A percentile compares a stretch with the other conserved stretches of the same genome.
phyloP scores from a whole-genome alignment of 2,797 vertebrate species.

The Clarias fuscus region DNA sequence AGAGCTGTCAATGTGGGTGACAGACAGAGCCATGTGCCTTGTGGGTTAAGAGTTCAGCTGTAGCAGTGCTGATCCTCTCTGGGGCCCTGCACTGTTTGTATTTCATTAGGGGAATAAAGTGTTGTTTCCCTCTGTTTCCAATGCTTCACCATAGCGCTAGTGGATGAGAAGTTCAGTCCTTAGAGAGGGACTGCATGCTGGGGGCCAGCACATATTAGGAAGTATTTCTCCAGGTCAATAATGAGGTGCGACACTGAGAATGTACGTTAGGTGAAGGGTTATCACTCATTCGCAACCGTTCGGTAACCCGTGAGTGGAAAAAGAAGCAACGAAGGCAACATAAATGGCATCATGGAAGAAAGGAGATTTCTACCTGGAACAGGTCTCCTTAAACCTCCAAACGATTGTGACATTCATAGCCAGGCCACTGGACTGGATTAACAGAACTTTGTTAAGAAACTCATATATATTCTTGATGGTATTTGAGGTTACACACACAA shows the following conservation, averaged over 20 bases:
- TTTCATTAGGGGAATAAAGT: conserved; percentile 1
- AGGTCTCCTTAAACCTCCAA: conserved; percentile 28
- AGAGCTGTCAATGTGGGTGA: neutral
- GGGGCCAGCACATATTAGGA: conserved; percentile 29
- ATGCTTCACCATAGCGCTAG: conserved; percentile 17
- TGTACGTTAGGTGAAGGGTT: conserved; percentile 11
- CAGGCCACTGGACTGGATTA: conserved; percentile 64
- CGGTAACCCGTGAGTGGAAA: conserved; percentile 6
- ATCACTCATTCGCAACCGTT: conserved; percentile 26
- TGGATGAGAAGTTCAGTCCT: conserved; percentile 19
- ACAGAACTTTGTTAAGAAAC: conserved; percentile 17
- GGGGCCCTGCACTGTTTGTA: conserved; percentile 14
- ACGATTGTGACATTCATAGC: conserved; percentile 57
- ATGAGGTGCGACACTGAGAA: conserved; percentile 36
- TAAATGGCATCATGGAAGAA: neutral
- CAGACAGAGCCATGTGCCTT: neutral
- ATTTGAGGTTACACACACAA: conserved; percentile 17
- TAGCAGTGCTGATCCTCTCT: conserved; percentile 12
- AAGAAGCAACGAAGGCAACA: neutral
- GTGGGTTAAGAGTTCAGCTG: conserved; percentile 20
- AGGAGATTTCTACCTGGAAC: conserved; percentile 35
- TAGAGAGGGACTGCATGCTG: conserved; percentile 25
- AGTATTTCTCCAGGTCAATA: conserved; percentile 39
- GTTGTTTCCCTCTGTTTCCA: conserved; percentile 21
- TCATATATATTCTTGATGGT: conserved; percentile 25